These are phyloP conservation scores for Chaenocephalus aceratus DNA, from an alignment of 2,113 vertebrate genomes.

Conservation along the genomic window DNA sequence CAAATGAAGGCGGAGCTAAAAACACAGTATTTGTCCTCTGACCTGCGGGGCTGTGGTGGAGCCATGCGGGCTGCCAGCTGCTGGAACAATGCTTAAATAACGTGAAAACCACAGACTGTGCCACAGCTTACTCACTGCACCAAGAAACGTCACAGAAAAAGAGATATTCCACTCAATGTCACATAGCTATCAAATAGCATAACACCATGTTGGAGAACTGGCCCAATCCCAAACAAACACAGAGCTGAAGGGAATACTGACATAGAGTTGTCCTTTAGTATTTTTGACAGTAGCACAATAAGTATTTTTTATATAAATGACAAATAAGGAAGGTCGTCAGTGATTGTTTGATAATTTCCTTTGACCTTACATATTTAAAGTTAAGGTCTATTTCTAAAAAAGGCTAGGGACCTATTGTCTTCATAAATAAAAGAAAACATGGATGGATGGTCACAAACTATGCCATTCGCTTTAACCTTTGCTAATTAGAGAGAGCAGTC, in stretches of 20 bases:
- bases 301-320: background rate
- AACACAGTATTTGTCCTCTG: background rate
- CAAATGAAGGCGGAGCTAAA: slow-evolving; percentile 29
- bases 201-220: background rate
- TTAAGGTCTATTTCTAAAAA: too few species aligned
- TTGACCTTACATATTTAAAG: too few species aligned
- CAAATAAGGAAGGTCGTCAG: background rate
- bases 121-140: slow-evolving; percentile 49
- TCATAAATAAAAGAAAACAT: background rate
- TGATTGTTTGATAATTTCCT: too few species aligned
- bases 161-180: slow-evolving; percentile 17
- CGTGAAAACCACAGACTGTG: slow-evolving; percentile 41
- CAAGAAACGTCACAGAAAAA: slow-evolving; percentile 18
- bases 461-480: background rate
- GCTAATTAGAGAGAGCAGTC: background rate
- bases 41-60: slow-evolving; percentile 13
- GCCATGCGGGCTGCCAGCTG: slow-evolving; percentile 27
- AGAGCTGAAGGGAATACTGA: background rate
- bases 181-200: background rate
- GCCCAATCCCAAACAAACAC: background rate
- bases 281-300: background rate
- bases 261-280: background rate
- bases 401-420: background rate
- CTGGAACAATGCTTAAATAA: slow-evolving; percentile 68
- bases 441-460: background rate